Conservation (phyloP, 2,888 invertebrate genomes). For the Oscheius onirici region DNA sequence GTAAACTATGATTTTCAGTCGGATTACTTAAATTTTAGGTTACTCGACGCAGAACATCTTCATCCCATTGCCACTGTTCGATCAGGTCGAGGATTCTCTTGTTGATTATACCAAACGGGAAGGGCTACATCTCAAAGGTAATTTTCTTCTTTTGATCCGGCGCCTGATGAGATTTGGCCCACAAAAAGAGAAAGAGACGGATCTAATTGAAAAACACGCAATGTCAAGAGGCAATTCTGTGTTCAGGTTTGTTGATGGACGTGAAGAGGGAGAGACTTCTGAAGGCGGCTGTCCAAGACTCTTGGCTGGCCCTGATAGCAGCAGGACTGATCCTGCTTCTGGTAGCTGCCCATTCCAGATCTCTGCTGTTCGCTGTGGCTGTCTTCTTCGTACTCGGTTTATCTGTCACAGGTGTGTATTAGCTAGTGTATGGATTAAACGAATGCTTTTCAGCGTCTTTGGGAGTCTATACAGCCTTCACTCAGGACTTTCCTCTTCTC, state of each 20-base stretch:
- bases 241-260: constrained; percentile 64
- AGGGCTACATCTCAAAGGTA: constrained; percentile 47
- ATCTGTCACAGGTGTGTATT: constrained; percentile 44
- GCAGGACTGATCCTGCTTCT: constrained; percentile 60
- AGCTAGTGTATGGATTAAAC: not conserved
- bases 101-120: constrained; percentile 43
- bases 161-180: not conserved
- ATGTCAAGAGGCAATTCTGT: constrained; percentile 13
- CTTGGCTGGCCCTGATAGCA: constrained; percentile 61
- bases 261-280: constrained; percentile 66
- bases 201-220: not conserved
- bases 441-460: constrained; percentile 39
- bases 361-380: constrained; percentile 49
- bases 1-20: no score
- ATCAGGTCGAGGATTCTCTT: constrained; percentile 45
- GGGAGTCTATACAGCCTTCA: constrained; percentile 61
- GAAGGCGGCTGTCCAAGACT: constrained; percentile 62
- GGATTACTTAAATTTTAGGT: no score
- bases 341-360: constrained; percentile 55
- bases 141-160: not conserved
- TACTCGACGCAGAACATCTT: constrained; percentile 53
- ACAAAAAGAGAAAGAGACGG: not conserved
- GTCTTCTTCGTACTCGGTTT: constrained; percentile 48
- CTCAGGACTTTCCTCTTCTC: constrained; percentile 66
- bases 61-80: constrained; percentile 46